Conservation (phyloP, 1,140 invertebrate genomes). For the Procambarus clarkii region DNA sequence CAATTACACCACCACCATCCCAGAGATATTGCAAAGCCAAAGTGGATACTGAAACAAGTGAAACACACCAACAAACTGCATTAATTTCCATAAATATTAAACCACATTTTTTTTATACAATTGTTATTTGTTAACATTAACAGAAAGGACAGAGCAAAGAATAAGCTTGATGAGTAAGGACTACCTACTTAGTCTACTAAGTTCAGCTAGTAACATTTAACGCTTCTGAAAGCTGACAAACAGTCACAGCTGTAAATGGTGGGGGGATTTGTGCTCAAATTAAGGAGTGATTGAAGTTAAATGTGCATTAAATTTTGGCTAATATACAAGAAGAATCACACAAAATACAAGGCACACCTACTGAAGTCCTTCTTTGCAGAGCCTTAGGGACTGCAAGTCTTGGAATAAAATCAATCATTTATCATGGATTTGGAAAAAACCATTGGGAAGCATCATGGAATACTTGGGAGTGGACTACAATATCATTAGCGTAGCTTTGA, state of each 20-base stretch:
- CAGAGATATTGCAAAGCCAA: constrained; percentile 42
- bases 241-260: constrained; percentile 1
- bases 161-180: constrained; percentile 29
- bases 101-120: constrained; percentile 13
- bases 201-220: constrained; percentile 38
- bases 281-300: constrained; percentile 42
- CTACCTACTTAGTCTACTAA: constrained; percentile 14
- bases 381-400: constrained; percentile 67
- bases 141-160: constrained; percentile 25
- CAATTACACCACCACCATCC: constrained; percentile 40
- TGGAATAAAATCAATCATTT: constrained; percentile 65
- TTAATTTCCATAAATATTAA: background rate
- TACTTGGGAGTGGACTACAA: constrained; percentile 41
- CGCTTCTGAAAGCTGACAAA: constrained; percentile 35
- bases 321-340: constrained; percentile 58
- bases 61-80: constrained; percentile 14
- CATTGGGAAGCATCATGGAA: constrained; percentile 61
- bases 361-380: constrained; percentile 67
- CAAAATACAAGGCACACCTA: constrained; percentile 68
- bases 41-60: constrained; percentile 1
- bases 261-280: constrained; percentile 46
- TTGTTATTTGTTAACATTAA: constrained; percentile 19
- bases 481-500: constrained; percentile 49
- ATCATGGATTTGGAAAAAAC: constrained; percentile 58
- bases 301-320: constrained; percentile 57